Evolutionary conservation across 2,888 invertebrate genomes (phyloP), one percentile per base, ranked within the genome.

Genomic region (Watsonalla binaria): DNA sequence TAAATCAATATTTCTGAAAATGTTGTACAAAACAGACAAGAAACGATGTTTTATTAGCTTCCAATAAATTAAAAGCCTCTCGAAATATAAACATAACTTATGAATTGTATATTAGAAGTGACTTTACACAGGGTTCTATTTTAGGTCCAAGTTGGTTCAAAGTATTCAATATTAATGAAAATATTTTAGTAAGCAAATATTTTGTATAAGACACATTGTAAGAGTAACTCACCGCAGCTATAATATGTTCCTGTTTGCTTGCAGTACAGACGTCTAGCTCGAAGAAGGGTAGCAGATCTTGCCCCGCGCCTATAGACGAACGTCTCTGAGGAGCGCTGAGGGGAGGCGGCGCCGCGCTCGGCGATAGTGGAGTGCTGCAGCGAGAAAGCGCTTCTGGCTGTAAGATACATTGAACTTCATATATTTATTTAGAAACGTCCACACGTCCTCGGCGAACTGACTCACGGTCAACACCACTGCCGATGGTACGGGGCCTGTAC

Each of bases 231-330:
- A 95, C 95, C 77, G 96, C 96, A 7, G 96, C 96, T 46, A 96
- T 95, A 46, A 97, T 94, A 76, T 96, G 96, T 71, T 97, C 97
- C 81, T 97, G 96, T 70, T 96, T 96, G 68, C 96, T 96, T 11
- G 96, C 96, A 5, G 97, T 96, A 76, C 96, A 96, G 46, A 94
- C 95, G 81, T 97, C 96, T 11, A 94, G 91, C 82, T 97, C 97
- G 57, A 94, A 92, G 85, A 97, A 97, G 0, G 96, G 97, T 66
- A 97, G 84, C 56, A 92, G 78, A 71, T 94, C 94, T 58, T 85
- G 85, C 15, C 82, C 85, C 56, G 77, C 80, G 56, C 70, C 73
- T 14, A 74, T 60, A 6, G 86, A 82, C 6, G 84, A 63, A 62
- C 85, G 82, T 46, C 92, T 90, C 55, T 84, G 85, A 0, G 92